Conservation (phyloP, 2,797 vertebrate genomes). For the Sebastolobus altivelis region DNA sequence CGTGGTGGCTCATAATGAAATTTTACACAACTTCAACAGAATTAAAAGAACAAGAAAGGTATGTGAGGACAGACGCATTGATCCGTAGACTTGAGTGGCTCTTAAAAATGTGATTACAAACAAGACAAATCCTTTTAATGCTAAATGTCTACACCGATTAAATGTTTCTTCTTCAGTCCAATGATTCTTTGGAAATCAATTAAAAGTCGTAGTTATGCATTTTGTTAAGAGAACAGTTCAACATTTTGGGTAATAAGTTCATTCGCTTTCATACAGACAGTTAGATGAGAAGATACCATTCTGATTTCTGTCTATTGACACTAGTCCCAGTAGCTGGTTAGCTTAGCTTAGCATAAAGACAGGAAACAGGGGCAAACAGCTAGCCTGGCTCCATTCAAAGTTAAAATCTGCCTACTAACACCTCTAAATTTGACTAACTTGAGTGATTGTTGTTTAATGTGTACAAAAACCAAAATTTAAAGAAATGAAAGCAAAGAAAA, state of each 20-base stretch:
- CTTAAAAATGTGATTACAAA: not conserved
- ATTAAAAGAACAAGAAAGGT: not conserved
- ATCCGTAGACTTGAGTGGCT: not conserved
- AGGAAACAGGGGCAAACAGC: not conserved
- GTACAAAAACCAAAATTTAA: not conserved
- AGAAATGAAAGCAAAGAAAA: too few relatives aligned
- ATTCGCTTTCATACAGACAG: not conserved
- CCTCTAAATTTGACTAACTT: not conserved
- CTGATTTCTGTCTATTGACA: not conserved
- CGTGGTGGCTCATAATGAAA: not conserved
- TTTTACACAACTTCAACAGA: not conserved
- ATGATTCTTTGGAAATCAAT: not conserved
- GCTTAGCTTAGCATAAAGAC: not conserved
- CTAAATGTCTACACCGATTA: not conserved
- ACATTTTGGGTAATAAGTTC: not conserved
- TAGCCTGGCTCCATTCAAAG: not conserved
- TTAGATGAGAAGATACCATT: not conserved
- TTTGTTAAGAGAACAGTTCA: not conserved
- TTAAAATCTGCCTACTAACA: not conserved
- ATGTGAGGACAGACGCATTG: not conserved
- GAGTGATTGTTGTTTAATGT: not conserved
- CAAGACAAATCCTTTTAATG: not conserved
- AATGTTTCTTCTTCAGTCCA: not conserved
- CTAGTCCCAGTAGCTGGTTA: not conserved
- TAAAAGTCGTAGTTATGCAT: not conserved